Evolutionary conservation across 2,113 vertebrate species (phyloP).

Genomic region (Diphyllodes magnificus): DNA sequence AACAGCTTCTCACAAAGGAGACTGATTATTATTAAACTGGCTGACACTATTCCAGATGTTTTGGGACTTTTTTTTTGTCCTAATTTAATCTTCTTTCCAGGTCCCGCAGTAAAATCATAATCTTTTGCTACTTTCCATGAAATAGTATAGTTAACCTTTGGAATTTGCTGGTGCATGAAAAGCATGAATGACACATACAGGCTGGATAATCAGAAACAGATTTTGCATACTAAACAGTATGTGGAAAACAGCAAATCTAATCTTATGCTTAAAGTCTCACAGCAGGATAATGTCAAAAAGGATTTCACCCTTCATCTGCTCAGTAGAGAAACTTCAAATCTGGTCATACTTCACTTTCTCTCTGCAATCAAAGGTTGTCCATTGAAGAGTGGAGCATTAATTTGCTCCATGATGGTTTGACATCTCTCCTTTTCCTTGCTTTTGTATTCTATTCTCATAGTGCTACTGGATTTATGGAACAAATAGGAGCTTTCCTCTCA

Average conservation of each 20-base stretch:
- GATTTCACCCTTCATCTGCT: conserved; percentile 18
- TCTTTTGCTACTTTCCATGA: background rate
- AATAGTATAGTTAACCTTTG: conserved; percentile 28
- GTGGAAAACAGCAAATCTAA: background rate
- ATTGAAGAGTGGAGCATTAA: background rate
- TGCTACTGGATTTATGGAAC: background rate
- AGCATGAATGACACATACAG: background rate
- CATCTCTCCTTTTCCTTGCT: conserved; percentile 8
- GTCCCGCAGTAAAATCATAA: background rate
- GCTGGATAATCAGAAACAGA: background rate
- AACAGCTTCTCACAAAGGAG: background rate
- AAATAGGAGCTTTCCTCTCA: background rate
- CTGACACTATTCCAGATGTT: background rate
- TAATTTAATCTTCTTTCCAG: background rate
- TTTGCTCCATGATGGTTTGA: background rate
- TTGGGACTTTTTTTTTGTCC: background rate
- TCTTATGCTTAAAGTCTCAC: conserved; percentile 30
- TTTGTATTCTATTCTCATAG: conserved; percentile 38
- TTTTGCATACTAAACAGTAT: background rate
- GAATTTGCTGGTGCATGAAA: conserved; percentile 13
- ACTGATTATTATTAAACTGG: background rate
- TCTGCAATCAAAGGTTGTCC: background rate
- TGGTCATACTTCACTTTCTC: conserved; percentile 2
- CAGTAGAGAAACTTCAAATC: background rate
- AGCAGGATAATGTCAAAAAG: conserved; percentile 17